Conservation (phyloP, 2,113 vertebrate genomes). For the Kryptolebias marmoratus region DNA sequence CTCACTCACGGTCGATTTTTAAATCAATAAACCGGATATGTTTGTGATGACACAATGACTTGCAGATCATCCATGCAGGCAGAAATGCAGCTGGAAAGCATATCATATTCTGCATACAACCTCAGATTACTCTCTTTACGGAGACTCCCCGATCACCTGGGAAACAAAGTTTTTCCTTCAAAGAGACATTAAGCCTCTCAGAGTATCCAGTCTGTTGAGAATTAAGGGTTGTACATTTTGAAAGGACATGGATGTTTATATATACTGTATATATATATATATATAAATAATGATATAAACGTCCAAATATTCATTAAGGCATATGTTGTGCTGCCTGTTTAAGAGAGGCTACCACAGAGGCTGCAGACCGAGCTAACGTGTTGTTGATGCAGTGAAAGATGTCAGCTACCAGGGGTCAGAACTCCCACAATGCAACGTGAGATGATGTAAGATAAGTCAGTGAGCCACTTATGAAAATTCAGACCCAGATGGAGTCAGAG, state of each 20-base stretch:
- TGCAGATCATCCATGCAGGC: constrained; percentile 20
- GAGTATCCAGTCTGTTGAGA: too few relatives aligned
- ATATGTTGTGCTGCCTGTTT: constrained; percentile 51
- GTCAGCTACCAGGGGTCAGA: constrained; percentile 41
- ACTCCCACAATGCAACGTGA: constrained; percentile 27
- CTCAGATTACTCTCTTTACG: too few relatives aligned
- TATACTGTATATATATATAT: neutral
- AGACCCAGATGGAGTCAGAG: constrained; percentile 25
- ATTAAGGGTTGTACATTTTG: too few relatives aligned
- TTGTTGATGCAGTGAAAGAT: constrained; percentile 59
- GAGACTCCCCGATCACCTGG: too few relatives aligned
- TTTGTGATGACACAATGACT: constrained; percentile 33
- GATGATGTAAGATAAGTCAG: constrained; percentile 27
- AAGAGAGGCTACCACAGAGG: constrained; percentile 38
- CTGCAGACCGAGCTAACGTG: constrained; percentile 40
- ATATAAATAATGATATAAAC: too few relatives aligned
- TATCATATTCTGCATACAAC: constrained; percentile 27
- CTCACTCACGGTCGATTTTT: constrained; percentile 42
- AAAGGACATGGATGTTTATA: too few relatives aligned
- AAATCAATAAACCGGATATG: constrained; percentile 54
- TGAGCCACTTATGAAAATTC: constrained; percentile 25
- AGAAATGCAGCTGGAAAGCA: constrained; percentile 9
- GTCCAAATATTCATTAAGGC: constrained; percentile 6
- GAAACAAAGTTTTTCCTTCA: too few relatives aligned
- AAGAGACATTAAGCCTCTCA: too few relatives aligned